Evolutionary conservation across 2,888 invertebrate species (phyloP).

Genomic region (Autographa pulchrina): DNA sequence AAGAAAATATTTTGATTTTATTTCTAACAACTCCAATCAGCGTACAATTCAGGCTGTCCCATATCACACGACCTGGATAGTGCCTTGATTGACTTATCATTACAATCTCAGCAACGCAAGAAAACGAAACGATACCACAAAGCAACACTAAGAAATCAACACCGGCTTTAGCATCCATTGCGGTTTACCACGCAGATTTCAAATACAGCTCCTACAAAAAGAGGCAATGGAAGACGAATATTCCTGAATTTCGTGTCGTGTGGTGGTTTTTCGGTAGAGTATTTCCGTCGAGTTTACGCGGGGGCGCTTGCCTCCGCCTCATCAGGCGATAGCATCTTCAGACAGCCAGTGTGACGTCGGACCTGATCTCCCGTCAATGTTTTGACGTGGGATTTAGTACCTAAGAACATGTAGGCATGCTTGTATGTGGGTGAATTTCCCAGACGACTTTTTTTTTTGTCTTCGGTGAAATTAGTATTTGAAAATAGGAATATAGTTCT

Average conservation of each 20-base stretch:
- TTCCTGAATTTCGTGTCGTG: neutral
- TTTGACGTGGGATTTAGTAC: conserved; percentile 73
- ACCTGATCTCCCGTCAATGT: conserved; percentile 76
- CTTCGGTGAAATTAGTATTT: too few species aligned
- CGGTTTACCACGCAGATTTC: neutral
- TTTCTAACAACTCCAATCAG: conserved; percentile 40
- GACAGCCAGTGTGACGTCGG: conserved; percentile 64
- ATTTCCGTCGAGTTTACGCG: conserved; percentile 66
- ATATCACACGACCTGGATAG: conserved; percentile 64
- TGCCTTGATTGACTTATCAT: conserved; percentile 81
- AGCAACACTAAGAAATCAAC: neutral
- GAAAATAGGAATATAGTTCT: too few species aligned
- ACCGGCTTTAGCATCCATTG: conserved; percentile 11
- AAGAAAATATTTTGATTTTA: neutral
- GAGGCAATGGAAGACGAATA: conserved; percentile 6
- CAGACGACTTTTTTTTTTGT: too few species aligned
- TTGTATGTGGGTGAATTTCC: too few species aligned
- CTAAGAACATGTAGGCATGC: conserved; percentile 15
- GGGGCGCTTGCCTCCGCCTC: conserved; percentile 77
- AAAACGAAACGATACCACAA: conserved; percentile 17
- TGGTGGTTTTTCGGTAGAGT: neutral
- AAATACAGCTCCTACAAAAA: neutral
- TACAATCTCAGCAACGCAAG: conserved; percentile 62
- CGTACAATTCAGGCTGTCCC: conserved; percentile 57
- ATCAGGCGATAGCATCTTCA: conserved; percentile 77